Conservation (phyloP, 2,888 invertebrate genomes). For the Elysia crispata region DNA sequence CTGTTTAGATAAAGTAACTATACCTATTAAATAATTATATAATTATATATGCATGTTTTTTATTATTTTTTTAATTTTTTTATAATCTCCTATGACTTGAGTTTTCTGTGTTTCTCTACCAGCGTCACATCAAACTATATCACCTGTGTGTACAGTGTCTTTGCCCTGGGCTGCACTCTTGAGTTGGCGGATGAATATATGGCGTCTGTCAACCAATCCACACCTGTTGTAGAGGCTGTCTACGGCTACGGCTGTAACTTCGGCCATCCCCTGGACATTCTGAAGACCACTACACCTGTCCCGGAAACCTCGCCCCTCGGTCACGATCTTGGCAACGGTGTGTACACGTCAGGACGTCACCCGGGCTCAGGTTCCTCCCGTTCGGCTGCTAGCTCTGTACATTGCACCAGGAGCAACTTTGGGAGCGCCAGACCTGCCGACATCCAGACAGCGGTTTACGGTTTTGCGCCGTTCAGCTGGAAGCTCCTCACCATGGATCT, state of each 20-base stretch:
- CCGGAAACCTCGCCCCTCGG: conserved; percentile 7
- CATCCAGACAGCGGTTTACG: too few species aligned
- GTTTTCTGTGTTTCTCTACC: conserved; percentile 27
- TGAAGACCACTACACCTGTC: conserved; percentile 51
- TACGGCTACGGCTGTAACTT: conserved; percentile 53
- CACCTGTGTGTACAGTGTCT: conserved; percentile 64
- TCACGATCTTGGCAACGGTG: not conserved
- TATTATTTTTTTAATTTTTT: too few species aligned
- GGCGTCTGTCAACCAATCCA: conserved; percentile 62
- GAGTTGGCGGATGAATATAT: conserved; percentile 66
- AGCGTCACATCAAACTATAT: conserved; percentile 66
- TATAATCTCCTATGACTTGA: too few species aligned
- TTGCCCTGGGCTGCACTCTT: conserved; percentile 66
- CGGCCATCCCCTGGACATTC: conserved; percentile 53
- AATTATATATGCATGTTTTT: too few species aligned
- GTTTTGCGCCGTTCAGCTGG: too few species aligned
- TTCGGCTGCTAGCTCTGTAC: not conserved
- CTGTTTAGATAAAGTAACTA: too few species aligned
- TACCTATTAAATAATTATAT: too few species aligned
- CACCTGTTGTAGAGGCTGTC: conserved; percentile 50
- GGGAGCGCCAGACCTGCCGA: too few species aligned
- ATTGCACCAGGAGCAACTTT: not conserved
- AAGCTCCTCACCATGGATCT: too few species aligned
- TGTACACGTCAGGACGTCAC: not conserved
- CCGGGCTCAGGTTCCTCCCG: not conserved